A percentile compares a stretch with the other conserved stretches of the same genome.
phyloP scores from a whole-genome alignment of 2,113 vertebrate species.

The Felis catus region F.catus_Fca126_mat1.0 CM031421.1:102066501-102067000 shows the following conservation, averaged over 20 bases:
- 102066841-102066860: fast-evolving
- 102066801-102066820: neutral
- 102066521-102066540: neutral
- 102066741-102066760: neutral
- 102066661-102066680: neutral
- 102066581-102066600: neutral
- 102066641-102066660: neutral
- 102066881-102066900: neutral
- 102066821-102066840: neutral
- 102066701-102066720: neutral
- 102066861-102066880: neutral
- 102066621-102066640: neutral
- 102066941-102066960: neutral
- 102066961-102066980: neutral
- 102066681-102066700: neutral
- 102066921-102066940: neutral
- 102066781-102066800: neutral
- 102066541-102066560: neutral
- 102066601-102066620: neutral
- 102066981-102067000: neutral
- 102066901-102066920: neutral
- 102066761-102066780: neutral
- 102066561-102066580: neutral
- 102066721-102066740: neutral
- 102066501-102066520: neutral